Evolutionary conservation across 2,888 invertebrate genomes (phyloP), one percentile per base, ranked within the genome.

Genomic region (Microdon myrmicae): DNA sequence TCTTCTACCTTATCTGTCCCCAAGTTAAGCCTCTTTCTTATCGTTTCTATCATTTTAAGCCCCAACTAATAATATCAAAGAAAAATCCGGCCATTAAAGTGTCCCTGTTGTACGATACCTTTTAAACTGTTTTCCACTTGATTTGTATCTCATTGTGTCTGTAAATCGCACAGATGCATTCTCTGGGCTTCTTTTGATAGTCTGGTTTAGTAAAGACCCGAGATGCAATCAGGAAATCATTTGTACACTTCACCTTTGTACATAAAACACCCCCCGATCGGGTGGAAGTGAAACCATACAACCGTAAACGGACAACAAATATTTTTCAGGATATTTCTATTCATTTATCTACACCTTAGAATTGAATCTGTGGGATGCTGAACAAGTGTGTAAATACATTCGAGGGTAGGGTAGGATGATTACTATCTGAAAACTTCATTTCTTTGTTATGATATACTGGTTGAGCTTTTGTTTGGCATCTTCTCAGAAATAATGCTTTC

Each of bases 111-210:
- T 23, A 25, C 12, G 10, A 37, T 53, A 17, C 41, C 6, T 34
- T 4, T 13, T 8, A 26, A 38, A 14, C 26, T 14, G 9, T 12
- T 17, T 32, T 34, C 32, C 10, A 2, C 22, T 3, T 12, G 14
- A 48, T 28, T 28, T 10, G 10, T 51, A 31, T 35, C 43, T 23
- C 29, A 16, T 13, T 23, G n/a, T n/a, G 6, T 9, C 22, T 28
- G 25, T 9, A 20, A 22, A 25, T 32, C 17, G 38, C 17, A 4
- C 43, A 23, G 34, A 17, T 45, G 68, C 77, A 75, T 72, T 73
- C 76, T 76, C 60, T 64, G 60, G 69, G 73, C 71, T 75, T 75
- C 74, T 56, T 69, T 71, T 73, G 73, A 76, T 75, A 76, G 74
- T 70, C 68, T 64, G 58, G 38, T 13, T 43, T 37, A 29, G 38